A percentile compares a stretch with the other conserved stretches of the same genome.
phyloP scores from a whole-genome alignment of 1,140 invertebrate genomes.

The Rhopalosiphum maidis region DNA sequence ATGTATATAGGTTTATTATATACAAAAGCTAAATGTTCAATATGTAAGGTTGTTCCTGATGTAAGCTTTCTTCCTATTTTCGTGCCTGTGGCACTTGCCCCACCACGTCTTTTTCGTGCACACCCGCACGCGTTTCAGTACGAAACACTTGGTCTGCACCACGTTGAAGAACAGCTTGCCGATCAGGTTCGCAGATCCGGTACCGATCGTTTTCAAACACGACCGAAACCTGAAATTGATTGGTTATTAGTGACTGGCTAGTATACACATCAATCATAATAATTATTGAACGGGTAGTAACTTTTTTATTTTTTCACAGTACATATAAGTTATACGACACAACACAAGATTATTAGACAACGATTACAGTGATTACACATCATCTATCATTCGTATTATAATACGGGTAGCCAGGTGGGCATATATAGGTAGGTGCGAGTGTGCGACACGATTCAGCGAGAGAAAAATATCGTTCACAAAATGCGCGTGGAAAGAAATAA shows the following conservation, averaged over 20 bases:
- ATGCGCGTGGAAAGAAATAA: neutral
- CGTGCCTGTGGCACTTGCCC: conserved; percentile 79
- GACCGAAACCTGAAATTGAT: conserved; percentile 78
- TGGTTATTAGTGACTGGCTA: neutral
- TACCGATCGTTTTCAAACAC: conserved; percentile 85
- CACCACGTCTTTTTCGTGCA: conserved; percentile 81
- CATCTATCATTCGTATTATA: too few species aligned
- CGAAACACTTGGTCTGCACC: conserved; percentile 90
- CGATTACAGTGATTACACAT: too few species aligned
- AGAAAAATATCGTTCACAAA: neutral
- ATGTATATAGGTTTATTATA: neutral
- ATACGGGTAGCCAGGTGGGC: too few species aligned
- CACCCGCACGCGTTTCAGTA: conserved; percentile 77
- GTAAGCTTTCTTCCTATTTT: conserved; percentile 75
- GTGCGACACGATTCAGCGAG: neutral
- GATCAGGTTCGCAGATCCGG: conserved; percentile 85
- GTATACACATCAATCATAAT: neutral
- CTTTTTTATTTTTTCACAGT: too few species aligned
- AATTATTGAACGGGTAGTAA: too few species aligned
- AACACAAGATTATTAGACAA: too few species aligned
- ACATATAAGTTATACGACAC: too few species aligned
- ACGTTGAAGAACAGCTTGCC: conserved; percentile 94
- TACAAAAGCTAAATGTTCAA: conserved; percentile 59
- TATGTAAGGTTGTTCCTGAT: conserved; percentile 77
- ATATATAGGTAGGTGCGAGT: too few species aligned